phyloP scores from a whole-genome alignment of 2,888 invertebrate species.

The Mythimna albipuncta region DNA sequence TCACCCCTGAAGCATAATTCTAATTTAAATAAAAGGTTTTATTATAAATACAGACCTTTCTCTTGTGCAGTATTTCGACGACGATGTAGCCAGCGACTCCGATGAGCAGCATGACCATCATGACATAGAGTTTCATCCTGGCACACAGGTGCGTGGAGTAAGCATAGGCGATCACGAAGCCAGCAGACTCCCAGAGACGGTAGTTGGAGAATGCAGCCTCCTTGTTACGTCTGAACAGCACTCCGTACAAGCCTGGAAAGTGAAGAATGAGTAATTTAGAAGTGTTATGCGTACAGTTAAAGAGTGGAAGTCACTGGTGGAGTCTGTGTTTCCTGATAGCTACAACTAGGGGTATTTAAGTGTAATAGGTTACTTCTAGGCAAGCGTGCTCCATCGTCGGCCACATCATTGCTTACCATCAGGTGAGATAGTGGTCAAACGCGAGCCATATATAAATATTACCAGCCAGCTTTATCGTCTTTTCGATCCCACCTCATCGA shows the following conservation, averaged over 20 bases:
- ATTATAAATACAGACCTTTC: constrained; percentile 91
- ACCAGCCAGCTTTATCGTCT: no score
- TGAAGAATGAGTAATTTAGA: constrained; percentile 20
- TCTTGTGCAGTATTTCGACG: constrained; percentile 95
- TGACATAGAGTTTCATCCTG: constrained; percentile 96
- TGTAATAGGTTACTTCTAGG: no score
- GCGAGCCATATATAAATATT: neutral
- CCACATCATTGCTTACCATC: no score
- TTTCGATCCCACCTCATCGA: no score
- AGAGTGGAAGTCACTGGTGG: no score
- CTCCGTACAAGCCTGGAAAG: constrained; percentile 95
- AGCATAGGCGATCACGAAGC: constrained; percentile 97
- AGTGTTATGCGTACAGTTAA: neutral
- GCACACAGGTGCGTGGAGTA: constrained; percentile 97
- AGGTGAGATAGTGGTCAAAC: no score
- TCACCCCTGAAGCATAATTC: no score
- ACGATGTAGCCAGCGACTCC: constrained; percentile 95
- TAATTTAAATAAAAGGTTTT: no score
- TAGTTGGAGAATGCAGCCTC: constrained; percentile 98
- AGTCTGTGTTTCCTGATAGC: no score
- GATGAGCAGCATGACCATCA: constrained; percentile 93
- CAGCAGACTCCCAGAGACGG: constrained; percentile 97
- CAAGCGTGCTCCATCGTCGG: no score
- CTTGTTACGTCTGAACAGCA: constrained; percentile 96
- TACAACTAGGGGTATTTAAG: no score